Base-by-base conservation (phyloP, 2,113 vertebrate species). In the Macroglossus sobrinus region DNA sequence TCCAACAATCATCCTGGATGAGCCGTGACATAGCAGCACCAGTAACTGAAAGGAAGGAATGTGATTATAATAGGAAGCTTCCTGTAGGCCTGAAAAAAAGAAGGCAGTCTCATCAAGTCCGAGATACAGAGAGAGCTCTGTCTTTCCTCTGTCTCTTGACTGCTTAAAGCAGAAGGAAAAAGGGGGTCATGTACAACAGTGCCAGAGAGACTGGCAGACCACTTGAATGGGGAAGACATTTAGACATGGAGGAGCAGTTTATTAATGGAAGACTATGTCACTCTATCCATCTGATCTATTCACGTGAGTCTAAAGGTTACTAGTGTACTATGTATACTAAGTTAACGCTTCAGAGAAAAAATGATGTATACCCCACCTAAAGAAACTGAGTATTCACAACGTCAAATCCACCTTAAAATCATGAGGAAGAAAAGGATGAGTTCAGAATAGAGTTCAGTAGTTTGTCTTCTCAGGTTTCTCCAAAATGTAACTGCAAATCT, bases 401-500 rank as follows among this genome's bases (percentile, higher is more conserved):
- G 15, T 80, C 38, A 84, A 78, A 68, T 84, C 6, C 43, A 79
- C 18, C 7, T 71, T 69, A 87, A 84, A 88, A 91, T 81, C 76
- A 89, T 63, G 33, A 89, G 55, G 38, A 97, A 96, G 43, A 61
- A 96, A 93, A 81, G 24, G 50, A 59, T 81, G 59, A 84, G 4
- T 80, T 59, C 59, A 75, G 26, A 90, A 80, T 78, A 68, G 47
- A 95, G 16, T 59, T 59, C 8, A 22, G 5, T 6, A 82, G 22
- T 84, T 79, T 91, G 22, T 92, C 53, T 93, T 86, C 57, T 95
- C 43, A 66, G 59, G 5, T 76, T 95, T 78, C 79, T 97, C 59
- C 28, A 84, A 97, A 97, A 95, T 80, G 30, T 68, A 97, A 89
- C 53, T 78, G 33, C 59, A 95, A 97, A 71, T 50, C 40, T 78